phyloP scores from a whole-genome alignment of 2,888 invertebrate genomes.

The Drosophila multiciliata region DNA sequence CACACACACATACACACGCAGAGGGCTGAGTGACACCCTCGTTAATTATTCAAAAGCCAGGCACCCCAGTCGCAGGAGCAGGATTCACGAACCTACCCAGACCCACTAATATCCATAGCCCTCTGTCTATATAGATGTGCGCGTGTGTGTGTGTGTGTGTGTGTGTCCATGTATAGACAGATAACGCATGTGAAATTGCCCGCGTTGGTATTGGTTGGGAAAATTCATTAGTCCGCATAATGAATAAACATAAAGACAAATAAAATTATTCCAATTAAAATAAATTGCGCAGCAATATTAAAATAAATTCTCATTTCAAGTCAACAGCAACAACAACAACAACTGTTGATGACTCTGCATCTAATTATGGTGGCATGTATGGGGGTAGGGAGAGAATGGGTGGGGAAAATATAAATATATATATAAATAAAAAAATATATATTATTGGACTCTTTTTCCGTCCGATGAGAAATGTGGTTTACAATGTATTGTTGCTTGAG shows the following conservation, averaged over 20 bases:
- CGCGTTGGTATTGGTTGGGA: slow-evolving; percentile 61
- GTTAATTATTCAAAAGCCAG: slow-evolving; percentile 77
- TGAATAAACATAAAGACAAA: slow-evolving; percentile 82
- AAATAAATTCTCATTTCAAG: slow-evolving; percentile 70
- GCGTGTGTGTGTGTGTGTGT: slow-evolving; percentile 18
- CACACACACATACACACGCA: slow-evolving; percentile 7
- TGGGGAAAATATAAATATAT: neutral
- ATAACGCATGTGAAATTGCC: slow-evolving; percentile 58
- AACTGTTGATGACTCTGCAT: slow-evolving; percentile 55
- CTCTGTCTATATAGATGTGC: slow-evolving; percentile 18
- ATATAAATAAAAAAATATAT: neutral
- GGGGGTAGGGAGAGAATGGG: slow-evolving; percentile 5
- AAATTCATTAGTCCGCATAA: slow-evolving; percentile 82
- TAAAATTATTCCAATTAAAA: slow-evolving; percentile 83
- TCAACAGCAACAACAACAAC: slow-evolving; percentile 32
- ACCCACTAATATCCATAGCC: slow-evolving; percentile 60
- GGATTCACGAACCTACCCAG: slow-evolving; percentile 52
- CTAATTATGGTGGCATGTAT: slow-evolving; percentile 63
- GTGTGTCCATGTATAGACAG: slow-evolving; percentile 60
- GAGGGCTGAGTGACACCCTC: slow-evolving; percentile 75
- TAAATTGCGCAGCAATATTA: slow-evolving; percentile 81
- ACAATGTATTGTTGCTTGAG: slow-evolving; percentile 58
- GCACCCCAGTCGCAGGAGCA: slow-evolving; percentile 67
- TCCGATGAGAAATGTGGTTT: slow-evolving; percentile 7
- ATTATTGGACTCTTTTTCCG: neutral